A percentile compares a stretch with the other conserved stretches of the same genome.
phyloP scores from a whole-genome alignment of 2,888 invertebrate genomes.

The Eurois occulta region DNA sequence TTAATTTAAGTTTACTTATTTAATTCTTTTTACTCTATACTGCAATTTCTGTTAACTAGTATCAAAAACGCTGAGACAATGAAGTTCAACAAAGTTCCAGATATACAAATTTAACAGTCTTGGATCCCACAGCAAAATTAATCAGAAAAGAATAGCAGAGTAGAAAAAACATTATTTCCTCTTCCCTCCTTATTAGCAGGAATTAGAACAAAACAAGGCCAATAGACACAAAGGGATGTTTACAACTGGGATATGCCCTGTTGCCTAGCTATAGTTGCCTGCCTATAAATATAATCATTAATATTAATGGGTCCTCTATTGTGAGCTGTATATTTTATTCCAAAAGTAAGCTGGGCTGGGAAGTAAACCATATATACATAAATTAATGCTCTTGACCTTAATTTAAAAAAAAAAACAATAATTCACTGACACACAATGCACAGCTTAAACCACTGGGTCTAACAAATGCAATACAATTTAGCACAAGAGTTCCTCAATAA shows the following conservation, averaged over 20 bases:
- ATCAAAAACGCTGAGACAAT: neutral
- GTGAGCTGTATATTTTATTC: neutral
- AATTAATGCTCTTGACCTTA: no score
- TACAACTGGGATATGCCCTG: neutral
- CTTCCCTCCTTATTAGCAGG: neutral
- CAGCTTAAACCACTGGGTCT: neutral
- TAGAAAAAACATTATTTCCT: neutral
- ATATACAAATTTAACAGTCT: neutral
- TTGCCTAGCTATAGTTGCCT: no score
- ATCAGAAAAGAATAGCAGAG: neutral
- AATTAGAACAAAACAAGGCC: neutral
- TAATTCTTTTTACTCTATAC: neutral
- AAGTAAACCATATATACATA: no score
- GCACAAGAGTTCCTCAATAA: neutral
- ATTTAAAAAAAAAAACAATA: no score
- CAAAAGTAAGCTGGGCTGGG: neutral
- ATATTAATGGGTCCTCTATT: neutral
- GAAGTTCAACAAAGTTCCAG: neutral
- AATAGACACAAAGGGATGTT: neutral
- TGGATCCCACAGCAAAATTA: neutral
- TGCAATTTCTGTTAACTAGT: neutral
- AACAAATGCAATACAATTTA: neutral
- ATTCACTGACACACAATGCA: neutral
- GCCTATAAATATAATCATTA: neutral
- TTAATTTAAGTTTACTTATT: neutral